phyloP scores from a whole-genome alignment of 1,140 invertebrate species.

The Pseudomyrmex gracilis region DNA sequence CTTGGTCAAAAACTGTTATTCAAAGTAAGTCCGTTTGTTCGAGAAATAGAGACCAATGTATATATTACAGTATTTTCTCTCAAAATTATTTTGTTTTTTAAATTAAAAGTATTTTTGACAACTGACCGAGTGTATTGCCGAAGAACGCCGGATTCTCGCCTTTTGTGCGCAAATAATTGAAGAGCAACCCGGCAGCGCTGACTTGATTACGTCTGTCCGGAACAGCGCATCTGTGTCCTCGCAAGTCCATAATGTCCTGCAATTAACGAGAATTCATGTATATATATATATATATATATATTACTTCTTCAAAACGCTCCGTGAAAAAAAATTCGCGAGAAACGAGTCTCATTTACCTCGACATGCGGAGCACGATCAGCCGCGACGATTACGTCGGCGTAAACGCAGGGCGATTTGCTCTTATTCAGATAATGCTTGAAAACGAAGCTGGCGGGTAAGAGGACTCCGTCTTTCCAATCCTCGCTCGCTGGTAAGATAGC shows the following conservation, averaged over 20 bases:
- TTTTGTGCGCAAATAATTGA: constrained; percentile 81
- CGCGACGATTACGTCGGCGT: constrained; percentile 86
- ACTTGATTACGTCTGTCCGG: constrained; percentile 66
- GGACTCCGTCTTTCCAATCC: constrained; percentile 80
- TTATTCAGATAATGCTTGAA: constrained; percentile 83
- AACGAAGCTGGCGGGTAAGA: constrained; percentile 84
- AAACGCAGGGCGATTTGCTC: constrained; percentile 81
- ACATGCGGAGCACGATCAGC: constrained; percentile 76
- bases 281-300: too few relatives aligned
- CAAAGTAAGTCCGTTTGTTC: neutral
- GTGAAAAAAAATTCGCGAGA: neutral
- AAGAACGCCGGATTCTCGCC: constrained; percentile 86
- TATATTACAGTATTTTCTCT: too few relatives aligned
- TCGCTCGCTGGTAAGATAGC: constrained; percentile 84
- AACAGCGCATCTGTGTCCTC: constrained; percentile 84
- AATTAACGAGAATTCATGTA: constrained; percentile 31
- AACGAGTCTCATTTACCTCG: constrained; percentile 64
- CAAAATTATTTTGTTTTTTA: neutral
- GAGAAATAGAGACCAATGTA: too few relatives aligned
- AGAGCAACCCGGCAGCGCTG: constrained; percentile 73
- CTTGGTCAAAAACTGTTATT: neutral
- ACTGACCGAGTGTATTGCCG: constrained; percentile 84
- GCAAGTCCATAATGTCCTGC: constrained; percentile 84
- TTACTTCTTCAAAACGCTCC: too few relatives aligned
- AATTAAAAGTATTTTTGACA: neutral